Evolutionary conservation across 2,888 invertebrate species (phyloP).

Genomic region (Diachrysia chrysitis): DNA sequence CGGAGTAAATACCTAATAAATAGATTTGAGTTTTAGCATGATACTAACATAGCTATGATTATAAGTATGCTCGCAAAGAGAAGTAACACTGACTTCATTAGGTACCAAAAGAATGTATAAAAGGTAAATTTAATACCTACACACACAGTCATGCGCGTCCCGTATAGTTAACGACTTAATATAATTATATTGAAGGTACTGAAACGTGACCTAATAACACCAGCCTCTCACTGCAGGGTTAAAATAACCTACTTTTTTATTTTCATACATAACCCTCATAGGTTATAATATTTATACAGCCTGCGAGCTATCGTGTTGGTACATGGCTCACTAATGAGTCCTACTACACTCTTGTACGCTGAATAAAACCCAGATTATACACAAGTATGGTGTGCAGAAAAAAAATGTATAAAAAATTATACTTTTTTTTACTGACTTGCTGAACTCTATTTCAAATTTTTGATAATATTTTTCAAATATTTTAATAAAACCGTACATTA

Average conservation of each 20-base stretch:
- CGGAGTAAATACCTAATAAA: too few relatives aligned
- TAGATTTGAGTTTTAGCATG: too few relatives aligned
- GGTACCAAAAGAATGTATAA: too few relatives aligned
- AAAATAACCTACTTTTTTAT: background rate
- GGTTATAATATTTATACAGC: conserved; percentile 24
- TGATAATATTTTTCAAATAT: background rate
- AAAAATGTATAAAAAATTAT: background rate
- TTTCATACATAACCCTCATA: conserved; percentile 11
- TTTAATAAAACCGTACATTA: background rate
- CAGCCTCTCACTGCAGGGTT: background rate
- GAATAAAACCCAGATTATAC: conserved; percentile 41
- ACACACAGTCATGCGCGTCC: too few relatives aligned
- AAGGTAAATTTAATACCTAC: too few relatives aligned
- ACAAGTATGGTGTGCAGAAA: conserved; percentile 29
- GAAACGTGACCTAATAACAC: conserved; percentile 1
- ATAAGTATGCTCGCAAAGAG: too few relatives aligned
- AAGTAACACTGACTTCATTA: too few relatives aligned
- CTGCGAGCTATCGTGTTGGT: conserved; percentile 27
- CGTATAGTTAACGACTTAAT: background rate
- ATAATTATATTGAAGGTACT: background rate
- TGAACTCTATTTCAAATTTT: too few relatives aligned
- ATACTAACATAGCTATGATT: too few relatives aligned
- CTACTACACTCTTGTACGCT: conserved; percentile 49
- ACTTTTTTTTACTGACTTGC: too few relatives aligned
- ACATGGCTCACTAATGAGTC: conserved; percentile 49